Evolutionary conservation across 2,797 vertebrate genomes (phyloP).

Genomic region (Heteromormyrus szaboi): DNA sequence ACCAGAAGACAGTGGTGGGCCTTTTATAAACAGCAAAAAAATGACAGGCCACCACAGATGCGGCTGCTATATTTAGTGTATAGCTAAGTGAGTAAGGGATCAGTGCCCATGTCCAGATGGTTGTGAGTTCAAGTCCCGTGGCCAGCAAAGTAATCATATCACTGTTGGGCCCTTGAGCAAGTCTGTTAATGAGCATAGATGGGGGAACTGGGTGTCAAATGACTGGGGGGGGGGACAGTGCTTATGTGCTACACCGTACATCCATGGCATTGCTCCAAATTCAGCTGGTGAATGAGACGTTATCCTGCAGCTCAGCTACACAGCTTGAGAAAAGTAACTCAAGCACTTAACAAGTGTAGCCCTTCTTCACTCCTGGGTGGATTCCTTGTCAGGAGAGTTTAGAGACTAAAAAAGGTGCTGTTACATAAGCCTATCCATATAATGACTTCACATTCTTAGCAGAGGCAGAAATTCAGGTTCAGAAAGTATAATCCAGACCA

Average conservation of each 20-base stretch:
- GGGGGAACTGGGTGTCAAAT: neutral
- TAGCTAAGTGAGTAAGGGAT: neutral
- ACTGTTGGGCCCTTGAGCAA: neutral
- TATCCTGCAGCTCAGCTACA: neutral
- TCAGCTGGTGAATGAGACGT: neutral
- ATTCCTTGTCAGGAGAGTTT: neutral
- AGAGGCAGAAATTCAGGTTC: neutral
- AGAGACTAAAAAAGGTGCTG: neutral
- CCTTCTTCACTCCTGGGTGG: neutral
- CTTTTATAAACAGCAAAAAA: constrained; percentile 58
- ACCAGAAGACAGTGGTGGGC: constrained; percentile 55
- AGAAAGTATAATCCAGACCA: neutral
- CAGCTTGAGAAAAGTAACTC: neutral
- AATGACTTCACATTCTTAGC: neutral
- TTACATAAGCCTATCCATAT: neutral
- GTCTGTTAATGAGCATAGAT: neutral
- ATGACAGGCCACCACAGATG: constrained; percentile 49
- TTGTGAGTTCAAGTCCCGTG: neutral
- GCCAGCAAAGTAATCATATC: neutral
- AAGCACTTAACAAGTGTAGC: neutral
- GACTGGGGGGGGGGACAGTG: neutral
- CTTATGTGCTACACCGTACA: neutral
- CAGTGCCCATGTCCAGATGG: neutral
- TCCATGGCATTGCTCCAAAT: neutral
- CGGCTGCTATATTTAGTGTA: constrained; percentile 49